Percentiles rank a stretch among this genome's conserved stretches.
Conservation (phyloP, 2,888 invertebrate genomes). For the Drosophila formosana region DNA sequence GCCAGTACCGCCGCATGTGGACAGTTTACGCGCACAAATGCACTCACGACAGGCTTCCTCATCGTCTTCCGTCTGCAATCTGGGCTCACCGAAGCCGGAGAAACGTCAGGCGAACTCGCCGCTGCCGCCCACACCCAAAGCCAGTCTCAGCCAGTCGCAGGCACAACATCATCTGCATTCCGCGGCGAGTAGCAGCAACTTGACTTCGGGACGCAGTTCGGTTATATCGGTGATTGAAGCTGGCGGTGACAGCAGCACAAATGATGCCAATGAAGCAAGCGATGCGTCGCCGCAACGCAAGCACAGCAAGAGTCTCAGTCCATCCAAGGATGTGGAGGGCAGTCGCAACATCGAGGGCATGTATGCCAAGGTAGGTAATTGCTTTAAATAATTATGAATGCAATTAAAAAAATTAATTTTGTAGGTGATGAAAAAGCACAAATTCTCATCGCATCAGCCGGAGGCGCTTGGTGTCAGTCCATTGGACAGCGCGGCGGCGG, state of each 20-base stretch:
- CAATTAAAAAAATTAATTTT: background rate
- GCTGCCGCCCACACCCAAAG: conserved; percentile 91
- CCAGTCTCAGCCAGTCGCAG: conserved; percentile 62
- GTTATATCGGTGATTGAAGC: conserved; percentile 85
- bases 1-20: conserved; percentile 87
- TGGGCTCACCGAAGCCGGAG: conserved; percentile 95
- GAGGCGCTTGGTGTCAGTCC: conserved; percentile 75
- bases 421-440: conserved; percentile 85
- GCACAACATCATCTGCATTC: conserved; percentile 65
- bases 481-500: conserved; percentile 77
- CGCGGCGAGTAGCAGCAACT: conserved; percentile 82
- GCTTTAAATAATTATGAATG: background rate
- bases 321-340: conserved; percentile 91
- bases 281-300: conserved; percentile 81
- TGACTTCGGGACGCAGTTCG: conserved; percentile 84
- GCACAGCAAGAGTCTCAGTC: conserved; percentile 86
- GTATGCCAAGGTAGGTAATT: conserved; percentile 92
- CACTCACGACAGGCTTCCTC: conserved; percentile 85
- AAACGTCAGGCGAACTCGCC: conserved; percentile 96
- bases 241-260: conserved; percentile 65
- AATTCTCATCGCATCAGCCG: conserved; percentile 79
- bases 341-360: conserved; percentile 90
- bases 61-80: conserved; percentile 90
- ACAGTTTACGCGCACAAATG: conserved; percentile 87
- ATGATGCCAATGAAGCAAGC: conserved; percentile 62